These are phyloP conservation scores for Otolemur garnettii DNA, from an alignment of 2,113 vertebrate species.

Conservation along the genomic window DNA sequence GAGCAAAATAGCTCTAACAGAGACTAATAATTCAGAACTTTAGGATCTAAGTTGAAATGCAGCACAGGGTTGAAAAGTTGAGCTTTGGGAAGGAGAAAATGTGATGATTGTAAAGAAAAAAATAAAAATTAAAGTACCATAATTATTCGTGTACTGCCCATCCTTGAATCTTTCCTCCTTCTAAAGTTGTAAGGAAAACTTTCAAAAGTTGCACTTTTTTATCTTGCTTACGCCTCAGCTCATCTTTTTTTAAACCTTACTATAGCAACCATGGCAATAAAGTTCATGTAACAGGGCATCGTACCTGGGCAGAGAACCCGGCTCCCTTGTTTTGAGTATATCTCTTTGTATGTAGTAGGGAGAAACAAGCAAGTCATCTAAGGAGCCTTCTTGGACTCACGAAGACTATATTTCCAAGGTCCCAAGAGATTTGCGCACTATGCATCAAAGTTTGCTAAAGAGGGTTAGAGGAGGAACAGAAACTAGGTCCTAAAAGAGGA, in stretches of 20 bases:
- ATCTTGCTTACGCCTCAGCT: background rate
- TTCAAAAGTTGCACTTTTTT: background rate
- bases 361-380: background rate
- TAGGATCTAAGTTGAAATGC: constrained; percentile 27
- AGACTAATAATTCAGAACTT: constrained; percentile 52
- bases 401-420: background rate
- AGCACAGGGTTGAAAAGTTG: background rate
- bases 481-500: background rate
- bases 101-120: constrained; percentile 24
- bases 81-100: background rate
- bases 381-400: background rate
- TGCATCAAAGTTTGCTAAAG: too few relatives aligned
- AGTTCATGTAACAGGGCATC: background rate
- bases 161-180: background rate
- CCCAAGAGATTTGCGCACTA: too few relatives aligned
- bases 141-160: background rate
- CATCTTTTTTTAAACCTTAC: background rate
- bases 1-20: constrained; percentile 22
- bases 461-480: background rate
- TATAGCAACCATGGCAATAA: background rate
- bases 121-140: background rate
- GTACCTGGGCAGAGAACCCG: background rate
- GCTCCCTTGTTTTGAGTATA: background rate
- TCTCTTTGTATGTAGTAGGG: background rate
- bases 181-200: background rate